These are phyloP conservation scores for Neolamprologus fasciatus DNA, from an alignment of 2,113 vertebrate species.

Conservation along the genomic window DNA sequence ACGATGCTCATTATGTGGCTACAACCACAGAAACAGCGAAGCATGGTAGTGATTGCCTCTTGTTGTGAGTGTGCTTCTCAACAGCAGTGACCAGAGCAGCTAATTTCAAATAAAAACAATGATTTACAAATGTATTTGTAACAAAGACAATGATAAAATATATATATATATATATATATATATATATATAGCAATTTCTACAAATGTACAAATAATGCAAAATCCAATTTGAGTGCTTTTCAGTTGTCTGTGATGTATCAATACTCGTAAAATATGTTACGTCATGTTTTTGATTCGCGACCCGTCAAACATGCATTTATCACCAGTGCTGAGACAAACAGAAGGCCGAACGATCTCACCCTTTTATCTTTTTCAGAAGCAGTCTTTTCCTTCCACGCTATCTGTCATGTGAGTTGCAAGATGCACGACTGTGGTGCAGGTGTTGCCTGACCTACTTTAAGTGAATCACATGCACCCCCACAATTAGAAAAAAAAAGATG, in stretches of 20 bases:
- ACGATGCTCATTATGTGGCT: background rate
- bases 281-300: background rate
- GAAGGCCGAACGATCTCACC: background rate
- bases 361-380: background rate
- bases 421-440: background rate
- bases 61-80: background rate
- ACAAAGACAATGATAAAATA: background rate
- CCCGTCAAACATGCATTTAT: background rate
- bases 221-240: background rate
- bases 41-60: background rate
- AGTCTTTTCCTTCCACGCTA: background rate
- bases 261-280: background rate
- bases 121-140: background rate
- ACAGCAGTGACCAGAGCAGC: background rate
- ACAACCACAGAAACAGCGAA: background rate
- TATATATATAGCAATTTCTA: background rate
- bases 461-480: background rate
- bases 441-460: slow-evolving; percentile 9
- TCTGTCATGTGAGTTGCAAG: background rate
- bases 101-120: background rate
- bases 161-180: background rate
- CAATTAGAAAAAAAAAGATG: background rate
- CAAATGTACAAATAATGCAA: background rate
- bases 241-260: background rate
- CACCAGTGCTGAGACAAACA: background rate